These are phyloP conservation scores for Drosophila koepferae DNA, from an alignment of 2,888 invertebrate genomes.

Conservation along the genomic window DNA sequence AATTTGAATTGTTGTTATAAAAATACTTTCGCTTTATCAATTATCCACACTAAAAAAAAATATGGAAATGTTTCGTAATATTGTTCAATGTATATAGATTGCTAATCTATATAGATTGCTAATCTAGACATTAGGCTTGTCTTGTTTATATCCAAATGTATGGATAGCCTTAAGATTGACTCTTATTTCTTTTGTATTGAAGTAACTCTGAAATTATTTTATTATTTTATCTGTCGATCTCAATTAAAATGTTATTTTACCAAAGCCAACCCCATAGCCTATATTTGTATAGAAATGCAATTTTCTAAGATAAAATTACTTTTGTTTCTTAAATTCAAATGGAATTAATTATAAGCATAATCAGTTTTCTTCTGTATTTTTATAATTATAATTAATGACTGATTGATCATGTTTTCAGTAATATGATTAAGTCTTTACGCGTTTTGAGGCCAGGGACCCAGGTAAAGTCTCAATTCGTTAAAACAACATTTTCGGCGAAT, in stretches of 20 bases:
- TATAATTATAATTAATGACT: constrained; percentile 42
- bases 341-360: constrained; percentile 24
- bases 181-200: too few relatives aligned
- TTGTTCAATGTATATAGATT: too few relatives aligned
- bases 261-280: background rate
- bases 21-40: constrained; percentile 10
- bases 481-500: constrained; percentile 23
- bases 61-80: background rate
- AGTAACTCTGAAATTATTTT: too few relatives aligned
- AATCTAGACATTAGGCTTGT: background rate
- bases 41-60: too few relatives aligned
- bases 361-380: constrained; percentile 21
- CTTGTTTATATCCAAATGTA: too few relatives aligned
- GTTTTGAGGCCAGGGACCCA: constrained; percentile 50
- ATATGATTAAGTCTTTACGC: constrained; percentile 42
- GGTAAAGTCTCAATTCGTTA: background rate
- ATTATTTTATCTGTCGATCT: too few relatives aligned
- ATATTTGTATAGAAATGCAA: too few relatives aligned
- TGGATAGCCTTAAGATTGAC: too few relatives aligned
- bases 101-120: background rate
- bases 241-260: background rate
- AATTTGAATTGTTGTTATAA: constrained; percentile 49
- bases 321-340: constrained; percentile 11
- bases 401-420: constrained; percentile 13
- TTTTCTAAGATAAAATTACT: background rate